phyloP scores from a whole-genome alignment of 1,140 invertebrate genomes.

The Centruroides sculpturatus region DNA sequence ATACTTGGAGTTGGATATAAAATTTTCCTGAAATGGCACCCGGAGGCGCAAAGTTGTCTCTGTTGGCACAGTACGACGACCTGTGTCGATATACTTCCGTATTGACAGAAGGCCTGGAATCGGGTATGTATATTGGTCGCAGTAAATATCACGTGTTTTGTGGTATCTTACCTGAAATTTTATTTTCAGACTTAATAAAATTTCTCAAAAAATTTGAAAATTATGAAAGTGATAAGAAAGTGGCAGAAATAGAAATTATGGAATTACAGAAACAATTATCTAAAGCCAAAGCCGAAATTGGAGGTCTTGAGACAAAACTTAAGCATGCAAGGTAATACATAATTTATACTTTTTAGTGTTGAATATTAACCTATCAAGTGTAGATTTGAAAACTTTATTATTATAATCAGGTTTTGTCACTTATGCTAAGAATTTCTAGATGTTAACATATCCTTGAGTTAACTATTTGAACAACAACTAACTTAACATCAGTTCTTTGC shows the following conservation, averaged over 20 bases:
- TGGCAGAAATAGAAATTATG: slow-evolving; percentile 46
- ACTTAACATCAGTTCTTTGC: no score
- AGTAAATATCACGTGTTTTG: not conserved
- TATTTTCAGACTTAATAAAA: slow-evolving; percentile 46
- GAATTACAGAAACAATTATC: slow-evolving; percentile 48
- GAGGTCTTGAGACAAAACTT: slow-evolving; percentile 55
- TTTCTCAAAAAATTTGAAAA: slow-evolving; percentile 32
- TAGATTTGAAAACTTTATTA: no score
- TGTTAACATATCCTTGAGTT: no score
- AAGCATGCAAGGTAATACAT: slow-evolving; percentile 35
- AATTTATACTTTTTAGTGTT: no score
- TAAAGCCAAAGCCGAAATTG: slow-evolving; percentile 44
- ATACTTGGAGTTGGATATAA: no score
- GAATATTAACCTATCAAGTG: no score
- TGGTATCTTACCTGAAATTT: not conserved
- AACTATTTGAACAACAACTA: no score
- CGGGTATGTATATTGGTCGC: slow-evolving; percentile 19
- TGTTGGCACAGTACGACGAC: slow-evolving; percentile 31
- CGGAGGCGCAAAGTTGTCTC: slow-evolving; percentile 20
- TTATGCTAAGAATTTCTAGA: no score
- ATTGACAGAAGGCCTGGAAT: slow-evolving; percentile 24
- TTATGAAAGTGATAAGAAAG: slow-evolving; percentile 3
- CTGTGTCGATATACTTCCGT: slow-evolving; percentile 25
- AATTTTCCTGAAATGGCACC: not conserved
- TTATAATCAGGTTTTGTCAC: no score